phyloP scores from a whole-genome alignment of 1,140 invertebrate species.

The Pemphigus obesinymphae region DNA sequence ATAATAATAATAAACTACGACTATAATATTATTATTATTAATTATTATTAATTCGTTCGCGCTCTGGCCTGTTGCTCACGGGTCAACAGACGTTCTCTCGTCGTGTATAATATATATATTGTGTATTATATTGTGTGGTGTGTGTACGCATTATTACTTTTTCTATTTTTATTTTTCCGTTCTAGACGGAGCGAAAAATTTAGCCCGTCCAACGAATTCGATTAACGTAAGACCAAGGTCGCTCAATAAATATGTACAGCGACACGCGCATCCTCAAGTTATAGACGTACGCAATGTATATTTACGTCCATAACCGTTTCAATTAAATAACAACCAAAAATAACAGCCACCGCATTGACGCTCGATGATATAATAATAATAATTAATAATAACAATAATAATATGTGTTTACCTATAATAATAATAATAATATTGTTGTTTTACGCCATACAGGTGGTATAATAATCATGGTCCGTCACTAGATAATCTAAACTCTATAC shows the following conservation, averaged over 20 bases:
- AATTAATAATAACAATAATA: too few species aligned
- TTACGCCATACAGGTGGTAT: too few species aligned
- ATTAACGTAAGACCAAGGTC: background rate
- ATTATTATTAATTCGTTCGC: background rate
- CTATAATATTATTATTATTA: background rate
- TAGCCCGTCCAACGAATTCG: background rate
- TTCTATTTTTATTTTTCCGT: background rate
- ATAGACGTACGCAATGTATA: background rate
- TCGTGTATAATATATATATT: background rate
- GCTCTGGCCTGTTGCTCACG: background rate
- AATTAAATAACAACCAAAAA: too few species aligned
- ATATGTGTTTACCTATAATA: too few species aligned
- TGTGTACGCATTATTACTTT: too few species aligned
- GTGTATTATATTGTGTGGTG: too few species aligned
- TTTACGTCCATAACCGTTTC: too few species aligned
- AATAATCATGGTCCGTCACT: too few species aligned
- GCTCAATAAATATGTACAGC: background rate
- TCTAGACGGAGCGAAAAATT: background rate
- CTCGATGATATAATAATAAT: too few species aligned
- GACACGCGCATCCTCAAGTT: background rate
- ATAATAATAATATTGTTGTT: too few species aligned
- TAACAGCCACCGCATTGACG: too few species aligned
- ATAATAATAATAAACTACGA: background rate
- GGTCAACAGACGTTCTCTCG: conserved; percentile 1
- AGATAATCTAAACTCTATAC: too few species aligned